Conservation (phyloP, 2,888 invertebrate species). For the Phortica magna region DNA sequence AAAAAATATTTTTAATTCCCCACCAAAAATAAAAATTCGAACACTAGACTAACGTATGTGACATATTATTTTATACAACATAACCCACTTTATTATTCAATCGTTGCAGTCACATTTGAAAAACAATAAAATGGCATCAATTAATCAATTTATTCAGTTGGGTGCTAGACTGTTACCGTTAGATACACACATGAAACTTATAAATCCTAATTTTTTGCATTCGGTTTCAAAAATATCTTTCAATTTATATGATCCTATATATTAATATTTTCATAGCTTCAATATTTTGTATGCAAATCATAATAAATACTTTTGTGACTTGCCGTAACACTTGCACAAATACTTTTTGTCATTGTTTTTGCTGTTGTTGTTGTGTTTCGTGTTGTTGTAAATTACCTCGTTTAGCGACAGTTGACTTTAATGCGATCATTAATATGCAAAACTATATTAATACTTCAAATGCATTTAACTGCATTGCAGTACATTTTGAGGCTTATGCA, state of each 20-base stretch:
- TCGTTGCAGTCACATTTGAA: no score
- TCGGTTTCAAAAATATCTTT: no score
- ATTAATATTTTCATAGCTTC: not conserved
- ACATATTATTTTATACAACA: no score
- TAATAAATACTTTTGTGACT: not conserved
- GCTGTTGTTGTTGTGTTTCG: not conserved
- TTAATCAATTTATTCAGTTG: no score
- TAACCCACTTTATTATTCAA: no score
- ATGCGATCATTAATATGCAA: conserved; percentile 34
- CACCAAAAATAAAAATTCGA: no score
- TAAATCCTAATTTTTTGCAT: no score
- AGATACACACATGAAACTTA: no score
- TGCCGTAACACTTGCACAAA: not conserved
- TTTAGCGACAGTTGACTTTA: conserved; percentile 44
- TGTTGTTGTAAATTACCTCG: conserved; percentile 4
- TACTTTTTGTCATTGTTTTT: not conserved
- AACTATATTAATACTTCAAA: conserved; percentile 39
- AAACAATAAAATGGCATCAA: no score
- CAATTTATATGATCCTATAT: not conserved
- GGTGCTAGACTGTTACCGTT: no score
- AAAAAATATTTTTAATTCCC: no score
- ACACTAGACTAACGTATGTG: no score
- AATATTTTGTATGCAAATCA: not conserved
- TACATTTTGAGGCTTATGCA: conserved; percentile 52
- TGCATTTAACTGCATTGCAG: conserved; percentile 49